Conservation (phyloP, 2,113 vertebrate species). For the Hiodon alosoides region DNA sequence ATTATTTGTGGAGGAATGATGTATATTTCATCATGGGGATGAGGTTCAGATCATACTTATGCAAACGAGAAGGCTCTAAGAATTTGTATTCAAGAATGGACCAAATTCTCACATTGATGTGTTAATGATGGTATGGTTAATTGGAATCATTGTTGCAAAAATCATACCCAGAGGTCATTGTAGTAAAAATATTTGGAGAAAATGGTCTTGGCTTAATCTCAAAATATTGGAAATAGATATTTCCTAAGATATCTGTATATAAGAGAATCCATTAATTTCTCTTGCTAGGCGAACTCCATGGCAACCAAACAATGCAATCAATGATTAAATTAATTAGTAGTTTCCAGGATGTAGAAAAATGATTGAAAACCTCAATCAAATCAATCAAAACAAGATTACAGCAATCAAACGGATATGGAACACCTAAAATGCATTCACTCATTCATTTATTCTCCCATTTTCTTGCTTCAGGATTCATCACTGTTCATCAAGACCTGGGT, state of each 20-base stretch:
- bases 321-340: background rate
- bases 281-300: background rate
- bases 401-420: background rate
- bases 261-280: background rate
- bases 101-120: slow-evolving; percentile 7
- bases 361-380: slow-evolving; percentile 3
- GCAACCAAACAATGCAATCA: slow-evolving; percentile 5
- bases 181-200: background rate
- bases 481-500: background rate
- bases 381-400: background rate
- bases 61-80: background rate
- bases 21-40: background rate
- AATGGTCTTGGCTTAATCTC: slow-evolving; percentile 18
- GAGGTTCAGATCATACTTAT: too few species aligned
- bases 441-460: background rate
- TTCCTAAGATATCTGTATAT: background rate
- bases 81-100: background rate
- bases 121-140: slow-evolving; percentile 16
- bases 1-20: background rate
- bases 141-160: slow-evolving; percentile 23
- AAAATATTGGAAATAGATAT: background rate
- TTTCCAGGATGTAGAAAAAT: background rate
- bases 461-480: background rate
- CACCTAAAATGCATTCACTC: background rate
- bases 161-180: slow-evolving; percentile 5